Evolutionary conservation across 2,888 invertebrate species (phyloP), one percentile per base, ranked within the genome.

Genomic region (Zaprionus obscuricornis): DNA sequence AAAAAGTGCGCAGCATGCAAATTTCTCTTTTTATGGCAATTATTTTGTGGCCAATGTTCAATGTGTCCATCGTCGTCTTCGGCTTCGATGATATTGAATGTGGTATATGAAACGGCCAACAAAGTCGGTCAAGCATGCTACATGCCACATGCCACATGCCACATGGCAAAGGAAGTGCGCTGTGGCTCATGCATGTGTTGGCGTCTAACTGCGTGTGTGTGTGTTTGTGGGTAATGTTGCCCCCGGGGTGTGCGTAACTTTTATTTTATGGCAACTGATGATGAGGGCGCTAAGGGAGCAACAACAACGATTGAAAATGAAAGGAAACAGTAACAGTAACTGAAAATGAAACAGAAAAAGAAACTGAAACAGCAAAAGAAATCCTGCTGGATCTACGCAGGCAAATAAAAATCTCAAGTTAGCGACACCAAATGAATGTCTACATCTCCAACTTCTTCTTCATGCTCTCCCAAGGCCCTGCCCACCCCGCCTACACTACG

Each of bases 261-360:
- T 86, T 87, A 87, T 87, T 87, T 86, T 81, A 86, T 87, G 83
- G 76, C 72, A 57, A 67, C 78, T 63, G 79, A 73, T 85, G 85
- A 86, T 78, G 81, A 72, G 65, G 72, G 67, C 81, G 76, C 72
- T 66, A 54, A 65, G 83, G 83, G 81, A 76, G 76, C 74, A 75
- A 69, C 82, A 78, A 78, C 74, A 76, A 47, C 85, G 83, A 82
- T 82, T 82, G 85, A 85, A 81, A 74, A n/a, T n/a, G n/a, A 83
- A 69, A 69, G 67, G 75, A 78, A 70, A 76, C 64, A 11, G 2
- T 13, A 31, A 31, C 52, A 36, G 46, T 51, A 45, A 42, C n/a
- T 20, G 33, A 27, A 29, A 5, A 33, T 11, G 14, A n/a, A n/a
- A n/a, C n/a, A n/a, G n/a, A n/a, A n/a, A n/a, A n/a, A n/a, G n/a